These are phyloP conservation scores for Smutsia gigantea DNA, from an alignment of 2,797 vertebrate genomes.

Conservation along the genomic window DNA sequence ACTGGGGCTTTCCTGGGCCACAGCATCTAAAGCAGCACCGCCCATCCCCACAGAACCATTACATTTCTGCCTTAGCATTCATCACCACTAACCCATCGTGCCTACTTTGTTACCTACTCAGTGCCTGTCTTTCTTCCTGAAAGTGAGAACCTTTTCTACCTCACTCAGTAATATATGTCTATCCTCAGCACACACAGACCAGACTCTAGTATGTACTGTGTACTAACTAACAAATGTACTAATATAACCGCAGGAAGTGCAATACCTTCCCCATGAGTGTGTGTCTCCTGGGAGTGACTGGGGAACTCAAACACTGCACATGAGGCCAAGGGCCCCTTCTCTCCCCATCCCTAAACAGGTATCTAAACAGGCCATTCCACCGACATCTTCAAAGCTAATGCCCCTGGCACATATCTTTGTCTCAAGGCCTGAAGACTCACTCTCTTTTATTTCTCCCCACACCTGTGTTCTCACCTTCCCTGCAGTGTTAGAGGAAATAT, in stretches of 20 bases:
- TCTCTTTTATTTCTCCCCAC: too few species aligned
- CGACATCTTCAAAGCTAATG: background rate
- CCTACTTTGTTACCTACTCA: background rate
- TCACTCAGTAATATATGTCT: background rate
- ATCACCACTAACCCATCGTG: background rate
- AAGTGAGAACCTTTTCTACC: background rate
- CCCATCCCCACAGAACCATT: accelerated
- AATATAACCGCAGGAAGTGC: background rate
- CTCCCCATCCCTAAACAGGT: background rate
- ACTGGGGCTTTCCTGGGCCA: background rate
- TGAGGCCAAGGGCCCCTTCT: background rate
- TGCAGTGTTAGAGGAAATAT: conserved; percentile 95
- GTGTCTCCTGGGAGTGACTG: background rate
- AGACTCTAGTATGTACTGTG: background rate
- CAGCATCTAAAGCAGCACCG: background rate
- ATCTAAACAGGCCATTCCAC: background rate
- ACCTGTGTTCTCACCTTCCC: conserved; percentile 89
- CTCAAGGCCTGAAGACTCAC: background rate
- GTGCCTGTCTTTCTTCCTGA: background rate
- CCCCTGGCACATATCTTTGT: background rate
- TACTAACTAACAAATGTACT: background rate
- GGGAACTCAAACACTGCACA: background rate
- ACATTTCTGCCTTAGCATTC: background rate
- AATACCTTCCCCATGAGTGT: background rate
- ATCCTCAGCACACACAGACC: background rate